A percentile compares a stretch with the other conserved stretches of the same genome.
phyloP scores from a whole-genome alignment of 2,113 vertebrate genomes.

The Empidonax alnorum region DNA sequence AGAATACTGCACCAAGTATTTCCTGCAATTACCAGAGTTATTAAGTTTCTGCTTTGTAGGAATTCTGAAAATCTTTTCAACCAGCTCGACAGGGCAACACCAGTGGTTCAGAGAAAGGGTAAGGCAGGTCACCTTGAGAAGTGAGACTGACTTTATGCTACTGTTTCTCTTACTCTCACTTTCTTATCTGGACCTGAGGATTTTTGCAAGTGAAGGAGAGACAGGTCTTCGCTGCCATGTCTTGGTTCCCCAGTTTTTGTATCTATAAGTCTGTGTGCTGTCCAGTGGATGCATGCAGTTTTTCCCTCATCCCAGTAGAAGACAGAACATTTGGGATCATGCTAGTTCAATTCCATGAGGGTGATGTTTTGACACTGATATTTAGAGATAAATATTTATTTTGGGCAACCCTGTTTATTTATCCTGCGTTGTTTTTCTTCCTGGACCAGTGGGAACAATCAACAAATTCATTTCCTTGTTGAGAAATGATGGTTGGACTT shows the following conservation, averaged over 20 bases:
- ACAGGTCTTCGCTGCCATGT: background rate
- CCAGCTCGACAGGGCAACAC: background rate
- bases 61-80: background rate
- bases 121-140: background rate
- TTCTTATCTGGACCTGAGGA: background rate
- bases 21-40: background rate
- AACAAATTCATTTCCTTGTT: constrained; percentile 13
- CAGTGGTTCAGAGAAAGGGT: background rate
- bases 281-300: background rate
- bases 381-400: constrained; percentile 38
- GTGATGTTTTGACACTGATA: background rate
- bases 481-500: background rate
- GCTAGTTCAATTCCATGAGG: background rate
- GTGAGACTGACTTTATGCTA: background rate
- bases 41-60: background rate
- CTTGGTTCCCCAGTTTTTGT: background rate
- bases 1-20: background rate
- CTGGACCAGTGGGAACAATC: constrained; percentile 20
- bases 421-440: constrained; percentile 20
- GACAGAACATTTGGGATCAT: background rate
- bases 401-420: constrained; percentile 27
- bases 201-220: background rate
- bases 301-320: background rate
- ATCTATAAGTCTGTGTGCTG: background rate
- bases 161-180: background rate